A percentile compares a stretch with the other conserved stretches of the same genome.
Evolutionary conservation across 2,113 vertebrate genomes (phyloP).

Genomic region (Lanius ludovicianus): DNA sequence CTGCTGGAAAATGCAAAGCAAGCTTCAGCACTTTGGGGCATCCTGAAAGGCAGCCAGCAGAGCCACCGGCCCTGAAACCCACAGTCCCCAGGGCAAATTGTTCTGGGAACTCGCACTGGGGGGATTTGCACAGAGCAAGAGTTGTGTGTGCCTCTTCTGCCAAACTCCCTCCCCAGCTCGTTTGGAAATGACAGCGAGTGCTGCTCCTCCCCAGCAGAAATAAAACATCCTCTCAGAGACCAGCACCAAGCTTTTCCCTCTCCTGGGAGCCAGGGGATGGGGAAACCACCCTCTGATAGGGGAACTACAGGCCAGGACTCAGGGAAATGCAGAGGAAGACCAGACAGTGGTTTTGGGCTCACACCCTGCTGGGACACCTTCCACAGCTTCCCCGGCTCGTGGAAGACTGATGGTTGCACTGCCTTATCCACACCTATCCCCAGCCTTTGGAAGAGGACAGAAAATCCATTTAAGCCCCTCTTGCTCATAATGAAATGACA

Average conservation of each 20-base stretch:
- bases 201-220: not conserved
- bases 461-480: slow-evolving; percentile 53
- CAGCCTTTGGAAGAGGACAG: slow-evolving; percentile 1
- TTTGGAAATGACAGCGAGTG: not conserved
- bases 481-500: slow-evolving; percentile 3
- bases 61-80: accelerated
- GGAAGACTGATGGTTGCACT: not conserved
- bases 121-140: not conserved
- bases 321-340: not conserved
- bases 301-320: not conserved
- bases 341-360: not conserved
- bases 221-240: not conserved
- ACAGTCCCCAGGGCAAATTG: not conserved
- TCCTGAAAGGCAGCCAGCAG: not conserved
- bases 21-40: not conserved
- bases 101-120: accelerated
- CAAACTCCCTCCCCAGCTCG: accelerated
- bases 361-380: not conserved
- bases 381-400: not conserved
- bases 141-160: not conserved
- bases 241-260: not conserved
- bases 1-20: not conserved
- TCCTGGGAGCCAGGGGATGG: not conserved
- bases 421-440: not conserved
- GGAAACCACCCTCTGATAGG: accelerated